Conservation (phyloP, 92 coral and sea anemone species). For the Micromussa lordhowensis region DNA sequence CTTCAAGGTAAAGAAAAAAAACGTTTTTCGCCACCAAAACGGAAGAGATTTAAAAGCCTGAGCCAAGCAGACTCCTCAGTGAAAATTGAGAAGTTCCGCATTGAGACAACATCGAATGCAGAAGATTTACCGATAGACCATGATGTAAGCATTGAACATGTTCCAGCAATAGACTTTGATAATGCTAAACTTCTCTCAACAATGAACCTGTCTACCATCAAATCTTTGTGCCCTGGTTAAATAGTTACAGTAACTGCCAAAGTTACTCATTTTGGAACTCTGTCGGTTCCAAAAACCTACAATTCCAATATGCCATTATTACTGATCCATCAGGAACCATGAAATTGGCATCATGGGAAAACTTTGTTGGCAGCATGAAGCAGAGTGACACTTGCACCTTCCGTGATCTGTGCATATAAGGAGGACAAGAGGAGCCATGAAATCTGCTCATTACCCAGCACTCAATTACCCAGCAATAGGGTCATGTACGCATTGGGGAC, state of each 20-base stretch:
- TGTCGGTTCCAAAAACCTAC: slow-evolving; percentile 13
- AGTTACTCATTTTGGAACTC: slow-evolving; percentile 24
- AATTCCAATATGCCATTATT: slow-evolving; percentile 29
- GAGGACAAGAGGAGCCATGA: background rate
- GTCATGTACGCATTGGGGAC: too few species aligned
- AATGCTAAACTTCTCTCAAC: slow-evolving; percentile 30
- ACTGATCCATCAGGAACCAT: slow-evolving; percentile 56
- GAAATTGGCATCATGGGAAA: slow-evolving; percentile 45
- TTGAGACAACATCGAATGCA: slow-evolving; percentile 46
- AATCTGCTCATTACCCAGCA: too few species aligned
- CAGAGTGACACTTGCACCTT: slow-evolving; percentile 60
- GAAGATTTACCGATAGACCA: slow-evolving; percentile 63
- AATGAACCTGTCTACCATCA: slow-evolving; percentile 31
- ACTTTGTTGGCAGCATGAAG: slow-evolving; percentile 33
- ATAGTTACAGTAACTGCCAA: slow-evolving; percentile 50
- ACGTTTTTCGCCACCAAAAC: slow-evolving; percentile 62
- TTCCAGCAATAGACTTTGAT: slow-evolving; percentile 39
- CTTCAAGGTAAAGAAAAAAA: slow-evolving; percentile 50
- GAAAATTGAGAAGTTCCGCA: slow-evolving; percentile 53
- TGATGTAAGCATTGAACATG: slow-evolving; percentile 35
- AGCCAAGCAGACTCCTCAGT: slow-evolving; percentile 38
- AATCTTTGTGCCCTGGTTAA: slow-evolving; percentile 46
- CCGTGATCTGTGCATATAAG: background rate
- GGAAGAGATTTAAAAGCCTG: slow-evolving; percentile 35
- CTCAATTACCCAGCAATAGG: too few species aligned